A percentile compares a stretch with the other conserved stretches of the same genome.
Evolutionary conservation across 2,888 invertebrate species (phyloP).

Genomic region (Catotricha subobsoleta): DNA sequence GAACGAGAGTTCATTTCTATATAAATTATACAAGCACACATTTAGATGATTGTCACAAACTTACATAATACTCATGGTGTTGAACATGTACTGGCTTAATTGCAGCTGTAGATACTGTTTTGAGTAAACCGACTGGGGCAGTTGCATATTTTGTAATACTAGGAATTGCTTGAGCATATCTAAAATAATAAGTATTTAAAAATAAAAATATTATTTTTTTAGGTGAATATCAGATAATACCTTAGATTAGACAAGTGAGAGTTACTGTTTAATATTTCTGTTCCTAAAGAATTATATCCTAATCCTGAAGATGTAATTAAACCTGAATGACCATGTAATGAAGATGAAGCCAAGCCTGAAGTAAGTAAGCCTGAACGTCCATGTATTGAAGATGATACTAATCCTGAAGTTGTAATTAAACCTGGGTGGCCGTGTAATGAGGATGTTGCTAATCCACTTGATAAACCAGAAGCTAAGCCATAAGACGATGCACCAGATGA

Average conservation of each 20-base stretch:
- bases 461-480: background rate
- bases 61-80: slow-evolving; percentile 44
- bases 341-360: too few relatives aligned
- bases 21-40: background rate
- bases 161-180: slow-evolving; percentile 3
- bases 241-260: too few relatives aligned
- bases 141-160: slow-evolving; percentile 1
- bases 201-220: too few relatives aligned
- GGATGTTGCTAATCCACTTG: background rate
- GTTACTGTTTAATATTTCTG: too few relatives aligned
- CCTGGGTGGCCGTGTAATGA: background rate
- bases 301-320: too few relatives aligned
- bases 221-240: too few relatives aligned
- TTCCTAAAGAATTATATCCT: too few relatives aligned
- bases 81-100: slow-evolving; percentile 39
- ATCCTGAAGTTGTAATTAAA: too few relatives aligned
- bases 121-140: slow-evolving; percentile 18
- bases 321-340: too few relatives aligned
- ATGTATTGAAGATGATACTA: too few relatives aligned
- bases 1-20: background rate
- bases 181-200: too few relatives aligned
- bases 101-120: slow-evolving; percentile 23
- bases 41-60: slow-evolving; percentile 17
- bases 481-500: background rate
- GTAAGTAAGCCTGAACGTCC: too few relatives aligned